Conservation (phyloP, 1,140 invertebrate genomes). For the Lysiphlebus fabarum region DNA sequence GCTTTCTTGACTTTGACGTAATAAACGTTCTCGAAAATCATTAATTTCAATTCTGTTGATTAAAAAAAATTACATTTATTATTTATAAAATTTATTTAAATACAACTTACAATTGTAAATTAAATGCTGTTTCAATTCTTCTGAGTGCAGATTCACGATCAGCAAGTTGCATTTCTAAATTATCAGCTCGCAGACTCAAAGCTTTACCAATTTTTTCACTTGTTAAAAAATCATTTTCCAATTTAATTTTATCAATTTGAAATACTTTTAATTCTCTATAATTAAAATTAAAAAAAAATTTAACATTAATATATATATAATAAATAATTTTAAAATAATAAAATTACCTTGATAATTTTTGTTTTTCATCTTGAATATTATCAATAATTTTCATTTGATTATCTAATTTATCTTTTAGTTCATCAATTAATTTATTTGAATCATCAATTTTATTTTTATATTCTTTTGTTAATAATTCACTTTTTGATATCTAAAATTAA, state of each 20-base stretch:
- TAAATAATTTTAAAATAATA: neutral
- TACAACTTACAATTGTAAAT: conserved; percentile 36
- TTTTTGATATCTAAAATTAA: conserved; percentile 31
- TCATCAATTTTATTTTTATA: conserved; percentile 28
- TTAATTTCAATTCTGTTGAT: conserved; percentile 37
- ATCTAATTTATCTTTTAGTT: conserved; percentile 38
- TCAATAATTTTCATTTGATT: conserved; percentile 37
- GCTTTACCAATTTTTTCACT: conserved; percentile 30
- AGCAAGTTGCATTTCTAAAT: conserved; percentile 36
- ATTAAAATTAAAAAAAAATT: neutral
- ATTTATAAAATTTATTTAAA: neutral
- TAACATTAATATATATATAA: neutral
- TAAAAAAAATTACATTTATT: neutral
- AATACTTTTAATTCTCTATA: conserved; percentile 31
- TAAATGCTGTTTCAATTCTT: conserved; percentile 37
- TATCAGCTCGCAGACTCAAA: conserved; percentile 26
- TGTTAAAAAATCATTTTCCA: conserved; percentile 30
- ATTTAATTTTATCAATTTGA: conserved; percentile 28
- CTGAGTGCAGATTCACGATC: conserved; percentile 37
- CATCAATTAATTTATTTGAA: conserved; percentile 33
- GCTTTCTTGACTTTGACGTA: conserved; percentile 36
- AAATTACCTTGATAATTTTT: conserved; percentile 34
- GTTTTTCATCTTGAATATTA: conserved; percentile 40
- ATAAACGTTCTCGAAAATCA: conserved; percentile 36
- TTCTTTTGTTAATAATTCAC: conserved; percentile 34